Conservation (phyloP, 2,888 invertebrate species). For the Chaitophorus viminalis region DNA sequence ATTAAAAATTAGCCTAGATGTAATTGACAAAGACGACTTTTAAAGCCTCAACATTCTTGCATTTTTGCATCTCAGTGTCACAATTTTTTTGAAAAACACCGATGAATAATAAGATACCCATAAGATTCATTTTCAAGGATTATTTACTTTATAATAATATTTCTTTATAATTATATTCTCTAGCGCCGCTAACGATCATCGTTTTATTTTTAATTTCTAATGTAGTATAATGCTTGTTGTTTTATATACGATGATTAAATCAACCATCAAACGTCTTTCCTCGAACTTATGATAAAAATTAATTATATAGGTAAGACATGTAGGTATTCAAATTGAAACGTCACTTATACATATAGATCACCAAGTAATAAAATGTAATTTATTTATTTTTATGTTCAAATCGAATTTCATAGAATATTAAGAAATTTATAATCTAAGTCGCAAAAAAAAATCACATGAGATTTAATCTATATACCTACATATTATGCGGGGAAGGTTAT, state of each 20-base stretch:
- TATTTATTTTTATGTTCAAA: neutral
- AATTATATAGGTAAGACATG: no score
- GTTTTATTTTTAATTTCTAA: no score
- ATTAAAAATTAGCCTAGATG: neutral
- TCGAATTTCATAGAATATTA: neutral
- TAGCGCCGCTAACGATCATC: neutral
- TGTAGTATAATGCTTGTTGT: no score
- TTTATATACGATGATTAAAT: no score
- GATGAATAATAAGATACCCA: neutral
- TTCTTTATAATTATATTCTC: neutral
- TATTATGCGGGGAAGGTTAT: no score
- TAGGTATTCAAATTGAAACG: no score
- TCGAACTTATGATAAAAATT: no score
- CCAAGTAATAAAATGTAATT: neutral
- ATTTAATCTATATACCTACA: no score
- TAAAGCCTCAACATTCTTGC: neutral
- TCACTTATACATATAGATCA: no score
- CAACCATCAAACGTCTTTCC: no score
- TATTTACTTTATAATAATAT: neutral
- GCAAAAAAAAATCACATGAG: no score
- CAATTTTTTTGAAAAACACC: neutral
- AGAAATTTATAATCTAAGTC: neutral
- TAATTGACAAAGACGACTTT: neutral
- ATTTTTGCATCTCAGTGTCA: neutral
- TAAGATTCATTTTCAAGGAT: neutral